Evolutionary conservation across 35 echinoderm and acorn worm species (phyloP), one percentile per base, ranked within the genome.

Genomic region (Apostichopus californicus): DNA sequence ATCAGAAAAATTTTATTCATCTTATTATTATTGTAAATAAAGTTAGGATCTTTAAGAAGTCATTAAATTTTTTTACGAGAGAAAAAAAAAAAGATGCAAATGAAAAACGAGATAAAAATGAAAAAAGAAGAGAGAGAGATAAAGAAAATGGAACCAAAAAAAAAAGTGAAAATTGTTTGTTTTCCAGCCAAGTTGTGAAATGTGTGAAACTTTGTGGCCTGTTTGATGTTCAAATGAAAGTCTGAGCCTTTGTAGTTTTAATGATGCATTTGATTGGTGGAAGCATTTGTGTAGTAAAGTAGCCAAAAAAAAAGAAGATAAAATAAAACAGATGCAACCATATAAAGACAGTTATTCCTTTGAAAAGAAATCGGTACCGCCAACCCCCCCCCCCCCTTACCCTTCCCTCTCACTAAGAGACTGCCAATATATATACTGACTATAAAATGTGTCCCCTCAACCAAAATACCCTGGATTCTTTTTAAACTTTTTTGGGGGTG

Each of bases 1-100:
- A 85, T 85, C 52, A 83, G 80, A 83, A 83, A 46, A 56, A 83
- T 83, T 83, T 83, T 85, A 85, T 85, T 85, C 81, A 85, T 85
- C 55, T 81, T 81, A 81, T 46, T 34, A 34, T 34, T 46, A 46
- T 60, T 85, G 81, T 85, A 85, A 57, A 85, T 85, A 85, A 85
- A 18, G 15, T 54, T 85, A 75, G 81, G 81, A 58, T 85, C 81
- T 85, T 85, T 58, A 85, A 85, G 56, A 55, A 85, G 56, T 18
- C 9, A 56, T 59, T 84, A 57, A 60, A 20, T 54, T 85, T 85
- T 85, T 85, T 85, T 85, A 54, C 20, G n/a, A 56, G 81, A 85
- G 55, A 59, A 58, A 58, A 85, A 58, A 2, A 85, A 85, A 85
- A 59, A 9, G 57, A 85, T 23, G 21, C n/a, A 81, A 81, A 77